Evolutionary conservation across 2,888 invertebrate genomes (phyloP), one percentile per base, ranked within the genome.

Genomic region (Xanthia togata): DNA sequence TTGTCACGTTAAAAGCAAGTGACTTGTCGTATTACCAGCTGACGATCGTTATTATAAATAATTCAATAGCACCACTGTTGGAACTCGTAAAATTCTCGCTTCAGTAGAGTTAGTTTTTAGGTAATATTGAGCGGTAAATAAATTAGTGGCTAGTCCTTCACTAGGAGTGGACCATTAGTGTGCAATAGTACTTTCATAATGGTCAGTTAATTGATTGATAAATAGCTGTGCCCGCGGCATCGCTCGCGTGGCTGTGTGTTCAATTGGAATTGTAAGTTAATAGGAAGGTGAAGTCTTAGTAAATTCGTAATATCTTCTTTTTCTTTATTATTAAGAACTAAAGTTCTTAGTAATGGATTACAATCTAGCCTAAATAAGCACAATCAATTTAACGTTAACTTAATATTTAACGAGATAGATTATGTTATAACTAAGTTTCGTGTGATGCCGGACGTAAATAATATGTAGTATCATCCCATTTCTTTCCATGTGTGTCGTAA

Each of bases 11-110:
- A 80, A 81, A 89, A 89, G 78, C 85, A 71, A 89, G 86, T 86
- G 89, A 88, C 86, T 87, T 85, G 88, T 86, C 79, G 71, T 57
- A 85, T 88, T 87, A 89, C 78, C 70, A 53, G 44, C 67, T 81
- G 76, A 82, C 77, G 79, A 78, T 73, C 55, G 70, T 80, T 84
- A 84, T 79, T 83, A 87, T 86, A 88, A 88, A 87, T 88, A 88
- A 87, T 85, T 84, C 86, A 86, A 80, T 77, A 86, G 73, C 71
- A 53, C 57, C 73, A 78, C 77, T 76, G 76, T 71, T 71, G 77
- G 73, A 79, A 79, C 81, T 79, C 86, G 76, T 84, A 82, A 87
- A 84, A 79, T 78, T 85, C 65, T 76, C 82, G 65, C 79, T 64
- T 67, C 75, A 77, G 26, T 81, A 59, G 63, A 41, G 23, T 65